Evolutionary conservation across 2,888 invertebrate genomes (phyloP), one percentile per base, ranked within the genome.

Genomic region (Dinocampus coccinellae): DNA sequence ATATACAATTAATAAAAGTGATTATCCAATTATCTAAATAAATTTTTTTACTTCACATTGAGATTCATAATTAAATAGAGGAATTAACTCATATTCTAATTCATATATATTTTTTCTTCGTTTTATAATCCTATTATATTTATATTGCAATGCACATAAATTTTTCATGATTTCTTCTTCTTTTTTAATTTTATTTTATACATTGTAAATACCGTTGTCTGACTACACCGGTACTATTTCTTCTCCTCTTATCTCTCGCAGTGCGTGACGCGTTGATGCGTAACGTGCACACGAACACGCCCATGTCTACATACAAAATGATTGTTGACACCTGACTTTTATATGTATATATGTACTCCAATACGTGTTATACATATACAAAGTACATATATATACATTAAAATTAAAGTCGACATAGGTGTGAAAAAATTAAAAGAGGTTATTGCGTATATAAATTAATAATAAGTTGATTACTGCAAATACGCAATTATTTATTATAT

Each of bases 221-320:
- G 47, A 47, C 47, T n/a, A 47, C 47, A 47, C 47, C 47, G 47
- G 47, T 47, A 47, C 39, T 47, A 47, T 47, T 47, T 20, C 47
- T 6, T 16, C 20, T n/a, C 7, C 6, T 47, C 0, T 47, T 47
- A 47, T 47, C 47, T 67, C 42, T 33, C 39, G 24, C 47, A 6
- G 61, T 55, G 71, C 71, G 66, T 71, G 55, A 71, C 71, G 66
- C 53, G 20, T 47, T n/a, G 47, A 47, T 47, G 47, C 47, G 47
- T 47, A 47, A 47, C 47, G 16, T 47, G 47, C 47, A 47, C 61
- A 33, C 61, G 39, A 33, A 62, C 61, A 66, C 66, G 62, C 62
- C 65, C 66, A 66, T 66, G 66, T 66, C 36, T 64, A n/a, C 64
- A 64, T 22, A 29, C 16, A 29, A 47, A 29, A 52, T 29, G 42